Evolutionary conservation across 2,888 invertebrate species (phyloP), one percentile per base, ranked within the genome.

Genomic region (Lasioglossum vierecki): DNA sequence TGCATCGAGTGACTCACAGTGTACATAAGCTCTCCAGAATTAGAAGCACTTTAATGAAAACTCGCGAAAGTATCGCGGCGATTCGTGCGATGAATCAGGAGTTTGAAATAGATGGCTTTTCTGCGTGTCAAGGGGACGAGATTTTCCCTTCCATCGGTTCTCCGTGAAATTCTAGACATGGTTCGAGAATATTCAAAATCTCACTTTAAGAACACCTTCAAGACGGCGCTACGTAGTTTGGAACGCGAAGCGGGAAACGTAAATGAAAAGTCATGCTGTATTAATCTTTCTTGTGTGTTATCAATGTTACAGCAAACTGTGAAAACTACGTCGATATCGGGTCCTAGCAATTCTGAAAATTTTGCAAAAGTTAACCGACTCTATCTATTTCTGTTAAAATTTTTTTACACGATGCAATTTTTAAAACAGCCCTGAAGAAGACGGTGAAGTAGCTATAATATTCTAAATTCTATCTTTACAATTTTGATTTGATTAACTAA

Each of bases 21-120:
- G 75, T 70, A 74, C 68, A 86, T 76, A 83, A 76, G 22, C 71
- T 82, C 72, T 89, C 88, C 88, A 89, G 76, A 92, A 90, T 92
- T 90, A 92, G 88, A 85, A 84, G 76, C 81, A 76, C 71, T 85
- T 86, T 78, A 79, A 83, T 77, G 84, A 85, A 90, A 88, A 88
- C 76, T 82, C 74, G 75, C 60, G 84, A 88, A 91, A 91, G 82
- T 88, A 70, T 76, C 68, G n/a, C 71, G 13, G 57, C 74, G 60
- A 77, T 44, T 79, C 63, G 63, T 57, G n/a, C 71, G 68, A 35
- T 89, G 91, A 91, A 82, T 91, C 91, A 91, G 75, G 63, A 70
- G 53, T 80, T 84, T 15, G 74, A 88, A 91, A 90, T 91, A 91
- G 88, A 88, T 79, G 49, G 46, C 44, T 57, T 74, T 72, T 66